phyloP scores from a whole-genome alignment of 2,888 invertebrate species.

The Nomada hirtipes region DNA sequence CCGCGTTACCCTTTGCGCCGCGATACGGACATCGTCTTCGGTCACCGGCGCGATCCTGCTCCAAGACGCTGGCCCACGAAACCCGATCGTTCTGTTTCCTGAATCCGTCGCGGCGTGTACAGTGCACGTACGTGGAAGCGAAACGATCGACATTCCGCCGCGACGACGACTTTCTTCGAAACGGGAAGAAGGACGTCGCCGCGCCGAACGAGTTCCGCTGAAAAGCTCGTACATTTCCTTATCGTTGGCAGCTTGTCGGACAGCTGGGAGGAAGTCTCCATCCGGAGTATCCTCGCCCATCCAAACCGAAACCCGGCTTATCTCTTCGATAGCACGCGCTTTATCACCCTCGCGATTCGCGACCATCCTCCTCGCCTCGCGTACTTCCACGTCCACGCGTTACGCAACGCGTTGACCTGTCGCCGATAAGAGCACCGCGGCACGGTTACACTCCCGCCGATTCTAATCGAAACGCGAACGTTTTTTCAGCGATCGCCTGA shows the following conservation, averaged over 20 bases:
- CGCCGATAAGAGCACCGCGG: slow-evolving; percentile 51
- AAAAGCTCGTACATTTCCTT: slow-evolving; percentile 70
- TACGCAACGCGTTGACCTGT: slow-evolving; percentile 62
- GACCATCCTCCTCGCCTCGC: neutral
- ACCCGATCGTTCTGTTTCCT: slow-evolving; percentile 39
- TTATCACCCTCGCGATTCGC: slow-evolving; percentile 44
- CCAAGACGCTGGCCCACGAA: neutral
- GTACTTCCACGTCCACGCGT: slow-evolving; percentile 15
- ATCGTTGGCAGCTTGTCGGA: slow-evolving; percentile 59
- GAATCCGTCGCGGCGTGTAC: slow-evolving; percentile 15
- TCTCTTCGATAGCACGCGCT: slow-evolving; percentile 43
- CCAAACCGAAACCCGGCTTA: slow-evolving; percentile 52
- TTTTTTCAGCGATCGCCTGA: slow-evolving; percentile 92
- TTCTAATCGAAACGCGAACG: slow-evolving; percentile 19
- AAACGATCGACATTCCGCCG: slow-evolving; percentile 58
- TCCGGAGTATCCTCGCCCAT: slow-evolving; percentile 69
- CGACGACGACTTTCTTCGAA: slow-evolving; percentile 66
- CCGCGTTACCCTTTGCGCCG: neutral
- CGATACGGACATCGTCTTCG: neutral
- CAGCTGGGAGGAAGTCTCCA: slow-evolving; percentile 76
- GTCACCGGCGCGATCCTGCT: slow-evolving; percentile 1
- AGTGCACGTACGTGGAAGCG: slow-evolving; percentile 27
- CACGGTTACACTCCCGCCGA: too few species aligned
- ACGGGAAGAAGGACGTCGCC: slow-evolving; percentile 61
- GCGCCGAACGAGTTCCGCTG: slow-evolving; percentile 63